Conservation (phyloP, 2,888 invertebrate species). For the Phortica magna region DNA sequence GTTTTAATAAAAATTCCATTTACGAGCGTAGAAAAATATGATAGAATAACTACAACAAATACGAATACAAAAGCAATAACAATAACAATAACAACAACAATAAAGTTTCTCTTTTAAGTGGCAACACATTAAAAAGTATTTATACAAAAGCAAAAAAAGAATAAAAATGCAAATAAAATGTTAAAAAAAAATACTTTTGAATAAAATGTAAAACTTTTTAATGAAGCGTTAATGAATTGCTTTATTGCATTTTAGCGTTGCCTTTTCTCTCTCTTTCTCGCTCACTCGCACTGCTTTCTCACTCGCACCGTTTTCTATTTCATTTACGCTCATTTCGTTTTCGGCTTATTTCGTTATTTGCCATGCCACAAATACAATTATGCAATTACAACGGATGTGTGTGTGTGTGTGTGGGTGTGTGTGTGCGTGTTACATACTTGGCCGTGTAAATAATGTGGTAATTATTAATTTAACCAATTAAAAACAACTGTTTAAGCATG, state of each 20-base stretch:
- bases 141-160: not conserved
- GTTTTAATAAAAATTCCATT: not conserved
- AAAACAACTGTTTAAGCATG: not conserved
- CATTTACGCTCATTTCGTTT: not conserved
- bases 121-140: not conserved
- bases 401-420: not conserved
- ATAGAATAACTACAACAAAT: too few relatives aligned
- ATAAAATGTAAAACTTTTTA: not conserved
- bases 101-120: too few relatives aligned
- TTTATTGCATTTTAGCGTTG: not conserved
- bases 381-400: not conserved
- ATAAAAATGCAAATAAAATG: not conserved
- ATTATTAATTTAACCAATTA: constrained; percentile 14
- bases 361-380: not conserved
- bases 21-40: too few relatives aligned
- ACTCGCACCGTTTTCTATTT: not conserved
- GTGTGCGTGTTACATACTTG: not conserved
- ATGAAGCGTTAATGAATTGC: constrained; percentile 15
- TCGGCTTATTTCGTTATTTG: not conserved
- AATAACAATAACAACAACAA: too few relatives aligned
- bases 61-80: too few relatives aligned
- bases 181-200: not conserved
- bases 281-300: not conserved
- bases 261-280: not conserved
- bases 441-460: constrained; percentile 2